phyloP scores from a whole-genome alignment of 2,113 vertebrate genomes.

The Dolichallabes microphthalmus region DNA sequence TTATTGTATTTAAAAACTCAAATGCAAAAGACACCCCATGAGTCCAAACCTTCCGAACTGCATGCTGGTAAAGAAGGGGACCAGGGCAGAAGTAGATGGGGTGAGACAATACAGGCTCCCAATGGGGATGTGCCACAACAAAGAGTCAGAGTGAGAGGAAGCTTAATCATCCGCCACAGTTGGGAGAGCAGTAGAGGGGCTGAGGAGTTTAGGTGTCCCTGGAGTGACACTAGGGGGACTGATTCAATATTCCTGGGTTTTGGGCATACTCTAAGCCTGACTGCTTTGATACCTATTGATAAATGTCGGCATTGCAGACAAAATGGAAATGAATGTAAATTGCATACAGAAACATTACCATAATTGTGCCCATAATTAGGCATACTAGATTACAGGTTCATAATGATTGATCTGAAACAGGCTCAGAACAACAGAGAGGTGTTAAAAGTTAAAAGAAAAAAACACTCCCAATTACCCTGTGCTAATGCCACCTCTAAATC shows the following conservation, averaged over 20 bases:
- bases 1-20: slow-evolving; percentile 15
- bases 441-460: slow-evolving; percentile 16
- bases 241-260: slow-evolving; percentile 43
- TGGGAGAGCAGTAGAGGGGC: slow-evolving; percentile 38
- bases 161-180: slow-evolving; percentile 40
- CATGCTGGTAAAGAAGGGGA: slow-evolving; percentile 25
- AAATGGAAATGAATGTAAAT: slow-evolving; percentile 56
- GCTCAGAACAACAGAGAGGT: slow-evolving; percentile 22
- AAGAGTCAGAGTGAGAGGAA: neutral
- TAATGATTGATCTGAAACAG: slow-evolving; percentile 45
- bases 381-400: slow-evolving; percentile 37
- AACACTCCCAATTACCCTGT: slow-evolving; percentile 8
- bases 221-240: slow-evolving; percentile 42
- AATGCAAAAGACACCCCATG: slow-evolving; percentile 7
- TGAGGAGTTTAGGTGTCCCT: slow-evolving; percentile 44
- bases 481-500: slow-evolving; percentile 3
- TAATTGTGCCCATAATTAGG: slow-evolving; percentile 52
- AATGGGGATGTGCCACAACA: slow-evolving; percentile 25
- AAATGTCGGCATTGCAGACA: slow-evolving; percentile 50
- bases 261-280: slow-evolving; percentile 45
- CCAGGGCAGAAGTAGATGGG: slow-evolving; percentile 14
- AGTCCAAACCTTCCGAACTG: slow-evolving; percentile 16
- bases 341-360: slow-evolving; percentile 50
- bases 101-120: slow-evolving; percentile 16
- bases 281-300: slow-evolving; percentile 52